Evolutionary conservation across 2,113 vertebrate species (phyloP).

Genomic region (Trichechus manatus): DNA sequence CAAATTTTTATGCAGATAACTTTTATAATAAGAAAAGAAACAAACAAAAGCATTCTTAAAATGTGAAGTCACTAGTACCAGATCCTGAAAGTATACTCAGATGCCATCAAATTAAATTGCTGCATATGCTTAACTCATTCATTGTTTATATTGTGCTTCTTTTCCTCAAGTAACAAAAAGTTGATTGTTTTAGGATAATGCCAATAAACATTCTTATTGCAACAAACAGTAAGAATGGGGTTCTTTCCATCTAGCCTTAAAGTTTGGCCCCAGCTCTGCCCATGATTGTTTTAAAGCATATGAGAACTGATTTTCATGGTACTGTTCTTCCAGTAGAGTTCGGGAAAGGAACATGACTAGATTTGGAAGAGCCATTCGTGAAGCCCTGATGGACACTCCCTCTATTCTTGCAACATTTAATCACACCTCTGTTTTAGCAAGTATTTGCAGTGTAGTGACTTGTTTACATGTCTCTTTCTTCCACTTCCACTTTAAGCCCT

Average conservation of each 20-base stretch:
- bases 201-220: not conserved
- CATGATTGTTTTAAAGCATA: not conserved
- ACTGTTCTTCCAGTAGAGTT: not conserved
- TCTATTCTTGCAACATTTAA: slow-evolving; percentile 36
- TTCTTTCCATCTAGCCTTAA: not conserved
- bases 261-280: not conserved
- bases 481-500: slow-evolving; percentile 56
- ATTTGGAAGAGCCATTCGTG: not conserved
- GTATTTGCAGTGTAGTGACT: slow-evolving; percentile 29
- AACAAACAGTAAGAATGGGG: not conserved
- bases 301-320: not conserved
- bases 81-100: not conserved
- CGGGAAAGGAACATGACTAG: not conserved
- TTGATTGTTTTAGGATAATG: not conserved
- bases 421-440: slow-evolving; percentile 24
- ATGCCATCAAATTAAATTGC: not conserved
- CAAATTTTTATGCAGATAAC: not conserved
- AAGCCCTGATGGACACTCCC: not conserved
- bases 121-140: not conserved
- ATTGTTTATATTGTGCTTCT: not conserved
- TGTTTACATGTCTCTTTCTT: slow-evolving; percentile 52
- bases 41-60: slow-evolving; percentile 32
- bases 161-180: not conserved
- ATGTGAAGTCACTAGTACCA: not conserved
- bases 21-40: not conserved